Conservation (phyloP, 2,888 invertebrate genomes). For the Idaea straminata region DNA sequence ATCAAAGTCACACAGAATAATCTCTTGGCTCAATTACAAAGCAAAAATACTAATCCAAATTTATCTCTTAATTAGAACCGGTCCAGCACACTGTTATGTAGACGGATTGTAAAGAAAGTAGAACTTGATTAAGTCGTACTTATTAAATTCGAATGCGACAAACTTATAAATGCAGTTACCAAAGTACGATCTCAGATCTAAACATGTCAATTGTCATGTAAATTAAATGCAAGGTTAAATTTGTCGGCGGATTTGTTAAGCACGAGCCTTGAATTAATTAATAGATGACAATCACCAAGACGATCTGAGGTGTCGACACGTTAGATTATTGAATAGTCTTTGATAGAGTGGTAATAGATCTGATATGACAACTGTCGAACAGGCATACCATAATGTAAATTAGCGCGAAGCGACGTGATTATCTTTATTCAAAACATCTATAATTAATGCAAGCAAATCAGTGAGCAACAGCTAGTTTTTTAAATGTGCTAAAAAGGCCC, state of each 20-base stretch:
- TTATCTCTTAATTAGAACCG: constrained; percentile 31
- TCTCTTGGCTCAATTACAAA: constrained; percentile 18
- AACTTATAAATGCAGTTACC: background rate
- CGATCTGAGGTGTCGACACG: constrained; percentile 32
- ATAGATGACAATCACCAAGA: constrained; percentile 24
- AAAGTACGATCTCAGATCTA: constrained; percentile 4
- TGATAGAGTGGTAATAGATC: constrained; percentile 28
- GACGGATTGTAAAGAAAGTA: constrained; percentile 29
- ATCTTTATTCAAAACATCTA: background rate
- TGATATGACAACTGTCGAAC: constrained; percentile 28
- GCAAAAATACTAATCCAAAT: constrained; percentile 28
- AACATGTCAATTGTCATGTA: constrained; percentile 11
- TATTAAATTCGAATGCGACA: background rate
- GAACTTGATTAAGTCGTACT: constrained; percentile 23
- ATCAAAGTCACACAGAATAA: background rate
- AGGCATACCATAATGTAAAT: constrained; percentile 8
- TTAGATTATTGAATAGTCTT: constrained; percentile 25
- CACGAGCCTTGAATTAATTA: constrained; percentile 26
- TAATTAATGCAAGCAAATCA: too few species aligned
- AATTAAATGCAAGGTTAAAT: background rate
- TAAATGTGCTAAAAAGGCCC: too few species aligned
- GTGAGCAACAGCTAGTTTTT: too few species aligned
- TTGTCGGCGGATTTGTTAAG: constrained; percentile 10
- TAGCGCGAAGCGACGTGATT: background rate
- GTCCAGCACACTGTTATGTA: constrained; percentile 25